These are phyloP conservation scores for Spea hammondii DNA, from an alignment of 2,797 vertebrate species.

Conservation along the genomic window DNA sequence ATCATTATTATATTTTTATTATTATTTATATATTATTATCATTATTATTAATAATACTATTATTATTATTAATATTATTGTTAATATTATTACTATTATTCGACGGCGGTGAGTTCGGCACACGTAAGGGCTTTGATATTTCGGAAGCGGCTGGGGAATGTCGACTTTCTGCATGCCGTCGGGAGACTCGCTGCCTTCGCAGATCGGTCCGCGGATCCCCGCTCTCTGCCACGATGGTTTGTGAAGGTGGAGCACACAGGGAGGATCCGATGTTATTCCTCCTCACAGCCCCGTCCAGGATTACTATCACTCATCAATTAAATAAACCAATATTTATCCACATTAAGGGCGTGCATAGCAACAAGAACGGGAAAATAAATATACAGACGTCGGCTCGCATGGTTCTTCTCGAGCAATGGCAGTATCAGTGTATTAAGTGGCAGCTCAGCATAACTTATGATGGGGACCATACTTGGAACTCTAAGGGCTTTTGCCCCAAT, in stretches of 20 bases:
- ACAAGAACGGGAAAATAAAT: slow-evolving; percentile 1
- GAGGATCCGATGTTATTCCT: slow-evolving; percentile 5
- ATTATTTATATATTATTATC: too few relatives aligned
- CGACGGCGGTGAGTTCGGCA: background rate
- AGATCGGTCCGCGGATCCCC: background rate
- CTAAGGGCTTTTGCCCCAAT: too few relatives aligned
- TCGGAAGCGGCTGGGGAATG: slow-evolving; percentile 37
- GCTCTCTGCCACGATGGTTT: background rate
- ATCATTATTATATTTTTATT: too few relatives aligned
- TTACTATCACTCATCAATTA: slow-evolving; percentile 38
- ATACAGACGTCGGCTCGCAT: background rate
- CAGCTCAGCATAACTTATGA: too few relatives aligned
- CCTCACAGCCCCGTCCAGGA: background rate
- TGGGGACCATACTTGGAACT: too few relatives aligned
- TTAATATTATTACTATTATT: background rate
- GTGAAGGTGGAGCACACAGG: slow-evolving; percentile 3
- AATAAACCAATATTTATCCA: slow-evolving; percentile 41
- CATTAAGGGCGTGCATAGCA: slow-evolving; percentile 33
- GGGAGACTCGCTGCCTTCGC: background rate
- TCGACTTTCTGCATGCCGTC: slow-evolving; percentile 21
- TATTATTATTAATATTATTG: too few relatives aligned
- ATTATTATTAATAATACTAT: too few relatives aligned
- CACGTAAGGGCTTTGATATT: slow-evolving; percentile 1
- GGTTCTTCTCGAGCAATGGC: background rate
- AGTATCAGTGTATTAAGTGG: too few relatives aligned